A percentile compares a stretch with the other conserved stretches of the same genome.
These are phyloP conservation scores for Drosophila histrio DNA, from an alignment of 2,888 invertebrate species.

Conservation along the genomic window DNA sequence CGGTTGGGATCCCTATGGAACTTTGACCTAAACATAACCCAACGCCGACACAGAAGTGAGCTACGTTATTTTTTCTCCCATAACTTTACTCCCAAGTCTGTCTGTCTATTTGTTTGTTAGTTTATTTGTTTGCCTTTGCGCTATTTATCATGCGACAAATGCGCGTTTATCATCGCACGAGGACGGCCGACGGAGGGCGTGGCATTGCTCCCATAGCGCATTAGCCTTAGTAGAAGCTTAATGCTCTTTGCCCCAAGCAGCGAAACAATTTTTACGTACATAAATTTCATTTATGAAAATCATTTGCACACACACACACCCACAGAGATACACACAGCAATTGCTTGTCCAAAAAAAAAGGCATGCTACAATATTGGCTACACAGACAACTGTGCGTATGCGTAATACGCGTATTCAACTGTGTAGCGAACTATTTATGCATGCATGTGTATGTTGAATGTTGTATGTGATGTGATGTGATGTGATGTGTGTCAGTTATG, in stretches of 20 bases:
- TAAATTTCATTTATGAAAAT: slow-evolving; percentile 77
- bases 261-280: slow-evolving; percentile 68
- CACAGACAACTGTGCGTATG: slow-evolving; percentile 61
- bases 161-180: slow-evolving; percentile 70
- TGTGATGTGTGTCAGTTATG: slow-evolving; percentile 5
- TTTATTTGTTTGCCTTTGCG: slow-evolving; percentile 58
- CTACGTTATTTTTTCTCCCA: neutral
- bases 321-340: neutral
- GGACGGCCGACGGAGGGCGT: slow-evolving; percentile 31
- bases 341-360: slow-evolving; percentile 29
- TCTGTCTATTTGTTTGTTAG: slow-evolving; percentile 42
- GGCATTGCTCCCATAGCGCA: slow-evolving; percentile 49
- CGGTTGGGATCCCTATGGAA: slow-evolving; percentile 29
- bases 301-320: slow-evolving; percentile 51
- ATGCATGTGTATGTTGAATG: slow-evolving; percentile 20
- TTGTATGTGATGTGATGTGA: neutral
- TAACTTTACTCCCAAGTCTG: slow-evolving; percentile 7
- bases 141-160: slow-evolving; percentile 79
- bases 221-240: slow-evolving; percentile 57
- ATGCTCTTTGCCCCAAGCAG: slow-evolving; percentile 53
- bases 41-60: neutral
- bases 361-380: slow-evolving; percentile 32
- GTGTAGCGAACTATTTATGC: slow-evolving; percentile 41
- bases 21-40: slow-evolving; percentile 33
- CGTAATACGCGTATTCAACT: slow-evolving; percentile 19